These are phyloP conservation scores for Orchestia grillus DNA, from an alignment of 1,140 invertebrate genomes.

Conservation along the genomic window DNA sequence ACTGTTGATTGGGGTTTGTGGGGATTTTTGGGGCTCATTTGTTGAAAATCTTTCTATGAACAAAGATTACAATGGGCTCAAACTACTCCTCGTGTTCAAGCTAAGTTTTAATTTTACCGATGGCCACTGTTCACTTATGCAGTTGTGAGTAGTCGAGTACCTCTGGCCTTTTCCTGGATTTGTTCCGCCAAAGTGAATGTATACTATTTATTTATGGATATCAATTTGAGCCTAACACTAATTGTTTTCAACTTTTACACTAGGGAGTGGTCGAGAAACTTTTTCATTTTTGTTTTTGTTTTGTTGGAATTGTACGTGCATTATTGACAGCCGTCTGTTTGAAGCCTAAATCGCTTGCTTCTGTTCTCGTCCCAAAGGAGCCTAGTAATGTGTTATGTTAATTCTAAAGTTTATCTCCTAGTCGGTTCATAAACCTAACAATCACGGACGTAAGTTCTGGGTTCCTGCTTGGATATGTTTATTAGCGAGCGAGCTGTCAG, in stretches of 20 bases:
- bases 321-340: neutral
- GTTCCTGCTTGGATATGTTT: neutral
- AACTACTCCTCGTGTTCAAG: too few relatives aligned
- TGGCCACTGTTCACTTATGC: neutral
- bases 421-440: neutral
- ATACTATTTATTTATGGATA: neutral
- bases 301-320: neutral
- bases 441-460: neutral
- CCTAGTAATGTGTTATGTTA: neutral
- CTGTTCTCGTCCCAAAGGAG: neutral
- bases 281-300: neutral
- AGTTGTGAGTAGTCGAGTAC: neutral
- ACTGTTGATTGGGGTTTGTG: too few relatives aligned
- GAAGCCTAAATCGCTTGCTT: neutral
- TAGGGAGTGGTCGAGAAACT: neutral
- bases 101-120: neutral
- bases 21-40: too few relatives aligned
- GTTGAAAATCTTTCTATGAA: too few relatives aligned
- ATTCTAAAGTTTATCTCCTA: neutral
- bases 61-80: too few relatives aligned
- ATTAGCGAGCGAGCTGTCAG: neutral
- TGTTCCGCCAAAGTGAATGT: neutral
- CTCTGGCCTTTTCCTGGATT: neutral
- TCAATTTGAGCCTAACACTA: neutral
- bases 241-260: neutral